Evolutionary conservation across 1,140 invertebrate species (phyloP).

Genomic region (Drosophila hydei): DNA sequence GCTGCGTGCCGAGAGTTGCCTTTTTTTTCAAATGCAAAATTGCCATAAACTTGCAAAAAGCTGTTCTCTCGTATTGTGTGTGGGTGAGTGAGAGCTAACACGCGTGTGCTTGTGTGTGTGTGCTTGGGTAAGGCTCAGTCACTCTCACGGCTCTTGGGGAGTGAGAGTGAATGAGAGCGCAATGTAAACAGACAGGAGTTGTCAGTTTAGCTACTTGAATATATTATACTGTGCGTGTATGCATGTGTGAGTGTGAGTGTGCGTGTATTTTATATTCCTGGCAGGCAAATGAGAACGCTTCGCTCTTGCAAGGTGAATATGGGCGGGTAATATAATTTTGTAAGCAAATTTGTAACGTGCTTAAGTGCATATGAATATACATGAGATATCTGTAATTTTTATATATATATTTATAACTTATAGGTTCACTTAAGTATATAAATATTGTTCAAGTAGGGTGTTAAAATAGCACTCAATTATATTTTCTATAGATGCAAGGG

Average conservation of each 20-base stretch:
- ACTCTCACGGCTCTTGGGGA: conserved; percentile 10
- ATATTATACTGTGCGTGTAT: conserved; percentile 1
- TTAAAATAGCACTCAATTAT: no score
- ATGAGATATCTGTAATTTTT: no score
- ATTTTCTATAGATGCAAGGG: neutral
- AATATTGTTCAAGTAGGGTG: no score
- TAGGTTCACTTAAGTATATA: neutral
- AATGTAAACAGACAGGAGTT: conserved; percentile 32
- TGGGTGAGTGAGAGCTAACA: neutral
- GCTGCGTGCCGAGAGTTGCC: conserved; percentile 44
- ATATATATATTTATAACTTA: neutral
- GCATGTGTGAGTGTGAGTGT: neutral
- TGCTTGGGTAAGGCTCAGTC: neutral
- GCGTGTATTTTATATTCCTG: neutral
- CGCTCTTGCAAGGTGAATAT: neutral
- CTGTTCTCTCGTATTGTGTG: conserved; percentile 21
- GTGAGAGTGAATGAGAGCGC: conserved; percentile 8
- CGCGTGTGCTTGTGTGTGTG: neutral
- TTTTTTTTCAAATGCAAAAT: conserved; percentile 72
- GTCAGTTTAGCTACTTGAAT: conserved; percentile 4
- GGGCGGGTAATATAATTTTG: neutral
- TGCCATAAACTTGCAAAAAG: conserved; percentile 67
- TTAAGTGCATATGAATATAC: no score
- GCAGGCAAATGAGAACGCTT: neutral
- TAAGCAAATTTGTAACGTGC: neutral